Evolutionary conservation across 2,113 vertebrate genomes (phyloP).

Genomic region (Marmota monax): DNA sequence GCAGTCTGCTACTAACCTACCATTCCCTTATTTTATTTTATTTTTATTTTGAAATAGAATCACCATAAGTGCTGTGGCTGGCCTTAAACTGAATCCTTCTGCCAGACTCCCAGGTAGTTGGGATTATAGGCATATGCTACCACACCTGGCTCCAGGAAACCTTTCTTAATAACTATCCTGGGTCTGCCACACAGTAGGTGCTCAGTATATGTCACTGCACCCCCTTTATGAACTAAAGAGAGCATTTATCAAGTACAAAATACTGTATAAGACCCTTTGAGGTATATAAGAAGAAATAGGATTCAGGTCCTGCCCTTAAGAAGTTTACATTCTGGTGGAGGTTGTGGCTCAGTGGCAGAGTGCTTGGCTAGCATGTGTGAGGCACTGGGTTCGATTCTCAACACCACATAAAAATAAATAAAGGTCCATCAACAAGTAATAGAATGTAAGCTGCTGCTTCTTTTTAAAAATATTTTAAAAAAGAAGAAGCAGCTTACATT

Average conservation of each 20-base stretch:
- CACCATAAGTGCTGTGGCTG: neutral
- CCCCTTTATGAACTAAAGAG: neutral
- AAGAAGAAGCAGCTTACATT: neutral
- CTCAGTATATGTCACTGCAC: neutral
- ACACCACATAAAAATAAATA: too few relatives aligned
- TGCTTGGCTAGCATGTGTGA: neutral
- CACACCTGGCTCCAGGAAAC: neutral
- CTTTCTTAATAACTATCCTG: neutral
- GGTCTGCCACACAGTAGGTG: neutral
- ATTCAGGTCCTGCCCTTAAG: neutral
- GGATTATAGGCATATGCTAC: neutral
- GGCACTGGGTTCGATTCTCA: neutral
- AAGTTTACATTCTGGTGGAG: neutral
- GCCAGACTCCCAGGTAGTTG: neutral
- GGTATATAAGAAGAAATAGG: neutral
- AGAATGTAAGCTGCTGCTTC: too few relatives aligned
- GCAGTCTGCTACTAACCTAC: too few relatives aligned
- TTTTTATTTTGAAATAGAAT: neutral
- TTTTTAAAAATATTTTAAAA: too few relatives aligned
- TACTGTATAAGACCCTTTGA: neutral
- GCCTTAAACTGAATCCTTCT: neutral
- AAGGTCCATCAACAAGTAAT: too few relatives aligned
- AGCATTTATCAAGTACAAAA: neutral
- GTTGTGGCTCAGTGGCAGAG: neutral
- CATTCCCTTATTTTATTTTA: neutral